Base-by-base conservation (phyloP, 2,113 vertebrate genomes). In the Brienomyrus brachyistius region DNA sequence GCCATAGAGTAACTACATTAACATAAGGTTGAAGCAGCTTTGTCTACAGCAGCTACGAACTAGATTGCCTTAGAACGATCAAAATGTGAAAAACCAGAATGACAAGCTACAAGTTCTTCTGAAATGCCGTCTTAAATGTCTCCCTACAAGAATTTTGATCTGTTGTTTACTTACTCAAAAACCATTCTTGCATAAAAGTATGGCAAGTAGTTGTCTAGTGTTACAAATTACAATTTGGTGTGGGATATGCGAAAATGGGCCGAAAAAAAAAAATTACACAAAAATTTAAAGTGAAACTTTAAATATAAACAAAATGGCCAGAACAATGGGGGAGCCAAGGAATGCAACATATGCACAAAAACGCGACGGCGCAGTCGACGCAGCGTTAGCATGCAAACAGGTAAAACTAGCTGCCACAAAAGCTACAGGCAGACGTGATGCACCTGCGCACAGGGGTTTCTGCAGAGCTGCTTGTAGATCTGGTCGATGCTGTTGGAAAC, bases 391-490 rank as follows among this genome's bases (percentile, higher is more conserved):
- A 8, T 10, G 17, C 9, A 21, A 48, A 43, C 21, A 48, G 2
- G 82, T 48, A n/a, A 84, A n/a, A 47, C 82, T 17, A 47, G 82
- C 8, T 23, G 82, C 82, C 40, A 45, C 19, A 40, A 21, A 2
- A 10, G 7, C 80, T 23, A 17, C 27, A 23, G 0, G 0, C 9
- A 15, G 17, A 51, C n/a, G n/a, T 15, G 43, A 94, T 95, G 89
- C 90, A 99, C 98, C 96, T 99, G 98, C 90, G 98, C 98, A 15
- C 98, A 97, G 89, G 4, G 91, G 95, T 98, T 99, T 89, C 95
- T 96, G 95, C 97, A 98, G 13, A 99, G 96, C 90, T 94, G 94
- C 94, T 99, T 99, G 95, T 99, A 99, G 95, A 99, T 98, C 80
- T 96, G 95, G 92, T 98, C 98, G 56, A 99, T 97, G 15, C 96